Evolutionary conservation across 2,888 invertebrate species (phyloP), one percentile per base, ranked within the genome.

Genomic region (Mesoligia furuncula): DNA sequence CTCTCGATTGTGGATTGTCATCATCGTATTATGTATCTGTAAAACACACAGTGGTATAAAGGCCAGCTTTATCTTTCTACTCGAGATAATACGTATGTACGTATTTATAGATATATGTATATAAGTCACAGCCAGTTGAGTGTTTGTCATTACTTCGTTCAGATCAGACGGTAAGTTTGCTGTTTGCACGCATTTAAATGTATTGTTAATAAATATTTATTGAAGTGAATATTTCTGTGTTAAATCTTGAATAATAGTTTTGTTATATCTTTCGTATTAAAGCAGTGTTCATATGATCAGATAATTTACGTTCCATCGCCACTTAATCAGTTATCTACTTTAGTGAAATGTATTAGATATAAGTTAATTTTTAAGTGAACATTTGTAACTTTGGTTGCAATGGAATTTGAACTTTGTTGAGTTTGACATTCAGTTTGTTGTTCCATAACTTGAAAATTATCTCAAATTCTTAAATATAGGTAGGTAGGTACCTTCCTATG

Each of bases 151-250:
- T 27, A 5, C 27, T 61, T 54, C 8, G 45, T 45, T 59, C n/a
- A 67, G 36, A 48, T 15, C 36, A 54, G 51, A n/a, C 82, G 79
- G 79, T 79, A 39, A 82, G 79, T 79, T 27, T 0, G 51, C 9
- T 51, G 27, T n/a, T 62, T 45, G 31, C 4, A 17, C 3, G 17
- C 36, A 42, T 42, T 81, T 42, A 6, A 39, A 64, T 54, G n/a
- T 4, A 20, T 72, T 62, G 13, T 15, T 42, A 36, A 42, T 42
- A 36, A 42, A 48, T 79, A 59, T 45, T 68, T 54, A 24, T 27
- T 27, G 15, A 8, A 7, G 7, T 8, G 11, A 36, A 27, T 79
- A 68, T 17, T 67, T n/a, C 48, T 72, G 70, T 71, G n/a, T 48
- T 48, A n/a, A 13, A 5, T 17, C 1, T 42, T 31, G n/a, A 48